Conservation (phyloP, 2,888 invertebrate genomes). For the Tetragonisca angustula region DNA sequence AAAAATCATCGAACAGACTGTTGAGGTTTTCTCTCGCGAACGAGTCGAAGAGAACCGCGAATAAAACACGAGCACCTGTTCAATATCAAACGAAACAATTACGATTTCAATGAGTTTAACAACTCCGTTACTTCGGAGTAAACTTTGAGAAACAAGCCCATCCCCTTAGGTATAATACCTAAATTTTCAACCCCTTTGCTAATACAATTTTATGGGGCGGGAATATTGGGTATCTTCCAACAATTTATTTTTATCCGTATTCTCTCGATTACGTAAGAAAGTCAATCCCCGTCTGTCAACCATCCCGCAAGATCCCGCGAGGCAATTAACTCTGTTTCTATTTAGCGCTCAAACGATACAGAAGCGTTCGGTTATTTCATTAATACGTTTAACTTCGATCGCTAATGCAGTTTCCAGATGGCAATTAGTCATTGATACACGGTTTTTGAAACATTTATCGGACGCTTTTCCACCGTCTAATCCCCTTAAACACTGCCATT, state of each 20-base stretch:
- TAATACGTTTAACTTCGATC: background rate
- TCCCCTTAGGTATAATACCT: background rate
- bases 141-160: background rate
- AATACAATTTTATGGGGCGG: background rate
- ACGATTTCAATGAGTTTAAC: background rate
- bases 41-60: too few relatives aligned
- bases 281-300: background rate
- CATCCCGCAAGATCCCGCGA: background rate
- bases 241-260: constrained; percentile 32
- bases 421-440: constrained; percentile 30
- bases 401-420: constrained; percentile 38
- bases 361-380: background rate
- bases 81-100: background rate
- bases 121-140: background rate
- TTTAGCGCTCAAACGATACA: constrained; percentile 14
- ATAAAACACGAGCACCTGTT: background rate
- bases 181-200: background rate
- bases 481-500: constrained; percentile 19
- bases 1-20: too few relatives aligned
- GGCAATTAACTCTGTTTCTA: constrained; percentile 25
- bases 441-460: constrained; percentile 32
- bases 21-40: too few relatives aligned
- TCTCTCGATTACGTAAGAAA: constrained; percentile 22
- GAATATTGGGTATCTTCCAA: background rate
- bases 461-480: constrained; percentile 8